phyloP scores from a whole-genome alignment of 2,113 vertebrate genomes.

The Megaceryle torquata region DNA sequence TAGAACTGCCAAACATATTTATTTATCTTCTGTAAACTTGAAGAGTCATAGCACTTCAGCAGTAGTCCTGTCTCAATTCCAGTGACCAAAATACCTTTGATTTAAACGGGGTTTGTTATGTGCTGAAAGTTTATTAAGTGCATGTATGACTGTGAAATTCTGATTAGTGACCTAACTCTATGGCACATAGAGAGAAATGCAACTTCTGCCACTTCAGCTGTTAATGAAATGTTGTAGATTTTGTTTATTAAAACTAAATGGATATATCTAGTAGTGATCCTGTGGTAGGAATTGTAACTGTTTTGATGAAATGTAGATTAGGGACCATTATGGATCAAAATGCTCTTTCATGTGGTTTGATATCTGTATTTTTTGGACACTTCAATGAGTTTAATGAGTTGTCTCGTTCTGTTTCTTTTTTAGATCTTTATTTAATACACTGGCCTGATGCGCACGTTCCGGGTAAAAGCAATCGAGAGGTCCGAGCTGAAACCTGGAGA shows the following conservation, averaged over 20 bases:
- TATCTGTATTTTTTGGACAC: background rate
- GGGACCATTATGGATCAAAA: background rate
- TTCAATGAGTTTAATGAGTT: background rate
- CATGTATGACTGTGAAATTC: background rate
- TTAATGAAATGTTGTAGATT: background rate
- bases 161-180: background rate
- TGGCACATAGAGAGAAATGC: background rate
- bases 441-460: slow-evolving; percentile 70
- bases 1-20: background rate
- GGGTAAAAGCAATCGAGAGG: slow-evolving; percentile 68
- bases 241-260: background rate
- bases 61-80: background rate
- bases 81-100: background rate
- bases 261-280: background rate
- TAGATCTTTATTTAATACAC: slow-evolving; percentile 84
- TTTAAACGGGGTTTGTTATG: background rate
- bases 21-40: background rate
- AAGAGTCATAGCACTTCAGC: background rate
- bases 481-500: slow-evolving; percentile 78
- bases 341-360: background rate
- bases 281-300: background rate
- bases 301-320: background rate
- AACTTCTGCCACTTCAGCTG: background rate
- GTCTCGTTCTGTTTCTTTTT: slow-evolving; percentile 27
- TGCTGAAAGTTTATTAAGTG: background rate